Evolutionary conservation across 2,113 vertebrate species (phyloP).

Genomic region (Ramphastos sulfuratus): DNA sequence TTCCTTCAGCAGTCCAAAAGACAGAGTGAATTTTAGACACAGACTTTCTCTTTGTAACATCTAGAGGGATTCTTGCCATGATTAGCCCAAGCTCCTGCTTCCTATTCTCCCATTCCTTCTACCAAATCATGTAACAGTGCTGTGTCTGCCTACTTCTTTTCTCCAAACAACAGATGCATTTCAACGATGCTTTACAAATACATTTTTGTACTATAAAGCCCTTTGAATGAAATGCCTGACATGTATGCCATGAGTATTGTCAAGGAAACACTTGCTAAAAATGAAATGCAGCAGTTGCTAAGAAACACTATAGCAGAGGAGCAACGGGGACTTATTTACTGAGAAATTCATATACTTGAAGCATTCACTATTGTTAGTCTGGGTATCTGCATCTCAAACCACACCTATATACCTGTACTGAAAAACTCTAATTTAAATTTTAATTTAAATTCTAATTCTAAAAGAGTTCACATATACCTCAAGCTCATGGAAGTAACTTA

Average conservation of each 20-base stretch:
- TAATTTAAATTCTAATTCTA: not conserved
- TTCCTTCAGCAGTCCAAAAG: not conserved
- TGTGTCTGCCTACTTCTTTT: not conserved
- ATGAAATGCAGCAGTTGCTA: slow-evolving; percentile 49
- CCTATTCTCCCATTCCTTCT: not conserved
- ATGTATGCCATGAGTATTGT: not conserved
- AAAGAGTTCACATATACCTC: not conserved
- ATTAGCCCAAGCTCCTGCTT: not conserved
- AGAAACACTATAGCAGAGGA: slow-evolving; percentile 26
- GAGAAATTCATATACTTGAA: not conserved
- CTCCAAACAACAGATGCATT: not conserved
- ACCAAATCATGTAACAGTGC: not conserved
- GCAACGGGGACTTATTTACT: not conserved
- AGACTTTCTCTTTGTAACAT: not conserved
- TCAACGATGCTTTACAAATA: not conserved
- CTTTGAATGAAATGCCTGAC: not conserved
- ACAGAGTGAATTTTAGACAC: not conserved
- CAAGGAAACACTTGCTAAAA: slow-evolving; percentile 29
- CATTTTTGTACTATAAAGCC: not conserved
- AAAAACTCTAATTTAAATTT: not conserved
- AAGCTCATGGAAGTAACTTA: not conserved
- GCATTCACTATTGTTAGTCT: not conserved
- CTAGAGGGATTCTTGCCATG: not conserved
- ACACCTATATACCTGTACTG: not conserved
- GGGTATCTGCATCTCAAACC: not conserved